Percentiles rank a stretch among this genome's conserved stretches.
Evolutionary conservation across 2,113 vertebrate genomes (phyloP).

Genomic region (Zingel zingel): DNA sequence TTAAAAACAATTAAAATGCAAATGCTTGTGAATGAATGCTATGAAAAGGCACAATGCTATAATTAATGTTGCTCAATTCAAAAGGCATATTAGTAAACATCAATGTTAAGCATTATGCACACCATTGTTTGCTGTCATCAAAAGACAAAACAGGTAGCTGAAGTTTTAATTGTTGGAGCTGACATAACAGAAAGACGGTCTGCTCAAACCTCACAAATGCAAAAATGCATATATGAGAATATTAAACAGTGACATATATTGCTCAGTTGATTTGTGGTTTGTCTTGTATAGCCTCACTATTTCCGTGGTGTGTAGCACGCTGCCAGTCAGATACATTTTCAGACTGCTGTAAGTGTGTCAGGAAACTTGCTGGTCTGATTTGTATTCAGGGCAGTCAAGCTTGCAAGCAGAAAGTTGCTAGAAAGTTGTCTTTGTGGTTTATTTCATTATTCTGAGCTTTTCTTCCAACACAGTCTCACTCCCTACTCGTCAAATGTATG

Average conservation of each 20-base stretch:
- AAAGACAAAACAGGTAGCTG: neutral
- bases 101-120: no score
- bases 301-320: constrained; percentile 37
- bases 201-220: neutral
- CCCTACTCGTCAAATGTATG: no score
- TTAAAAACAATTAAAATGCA: neutral
- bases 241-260: neutral
- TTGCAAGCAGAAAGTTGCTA: constrained; percentile 43
- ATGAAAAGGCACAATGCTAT: neutral
- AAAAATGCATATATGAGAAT: neutral
- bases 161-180: neutral
- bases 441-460: constrained; percentile 31
- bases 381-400: constrained; percentile 40
- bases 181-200: neutral
- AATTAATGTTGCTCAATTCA: neutral
- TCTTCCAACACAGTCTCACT: no score
- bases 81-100: neutral
- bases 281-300: constrained; percentile 31
- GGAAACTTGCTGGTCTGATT: constrained; percentile 60
- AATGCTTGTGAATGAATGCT: neutral
- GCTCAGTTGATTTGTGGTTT: constrained; percentile 32
- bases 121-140: neutral
- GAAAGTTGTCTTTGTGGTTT: constrained; percentile 28
- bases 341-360: constrained; percentile 52
- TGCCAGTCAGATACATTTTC: constrained; percentile 44